These are phyloP conservation scores for Andrena camellia DNA, from an alignment of 2,888 invertebrate genomes.

Conservation along the genomic window DNA sequence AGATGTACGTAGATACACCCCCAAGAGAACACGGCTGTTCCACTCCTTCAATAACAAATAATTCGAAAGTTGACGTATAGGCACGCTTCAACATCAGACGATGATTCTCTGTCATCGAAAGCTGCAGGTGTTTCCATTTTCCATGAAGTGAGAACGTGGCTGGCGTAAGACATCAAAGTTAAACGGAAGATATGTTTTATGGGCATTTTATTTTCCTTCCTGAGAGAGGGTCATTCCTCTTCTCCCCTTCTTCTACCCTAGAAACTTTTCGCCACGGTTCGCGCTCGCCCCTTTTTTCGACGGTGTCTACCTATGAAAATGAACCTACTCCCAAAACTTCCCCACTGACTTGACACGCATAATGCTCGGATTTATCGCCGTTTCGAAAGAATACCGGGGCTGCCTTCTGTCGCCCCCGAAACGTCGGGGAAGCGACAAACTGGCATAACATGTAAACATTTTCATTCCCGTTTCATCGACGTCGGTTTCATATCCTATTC, in stretches of 20 bases:
- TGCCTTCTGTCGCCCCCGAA: not conserved
- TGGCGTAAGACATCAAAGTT: constrained; percentile 13
- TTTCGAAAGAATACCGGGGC: constrained; percentile 1
- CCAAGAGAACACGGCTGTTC: not conserved
- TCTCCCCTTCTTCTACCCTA: not conserved
- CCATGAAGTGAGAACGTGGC: not conserved
- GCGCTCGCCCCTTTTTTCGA: constrained; percentile 5
- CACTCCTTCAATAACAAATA: too few species aligned
- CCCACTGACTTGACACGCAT: constrained; percentile 34
- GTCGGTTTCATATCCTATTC: not conserved
- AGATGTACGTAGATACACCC: too few species aligned
- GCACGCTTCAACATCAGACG: not conserved
- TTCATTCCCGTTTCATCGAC: not conserved
- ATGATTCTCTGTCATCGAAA: not conserved
- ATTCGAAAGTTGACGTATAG: too few species aligned
- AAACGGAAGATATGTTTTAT: constrained; percentile 21
- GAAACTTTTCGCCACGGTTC: constrained; percentile 15
- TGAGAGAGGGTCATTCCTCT: constrained; percentile 17
- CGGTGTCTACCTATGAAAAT: constrained; percentile 52
- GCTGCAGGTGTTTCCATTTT: not conserved
- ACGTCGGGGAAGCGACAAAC: not conserved
- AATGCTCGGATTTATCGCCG: constrained; percentile 50
- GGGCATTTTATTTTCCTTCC: constrained; percentile 20
- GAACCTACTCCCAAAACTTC: constrained; percentile 46
- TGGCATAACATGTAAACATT: not conserved